A percentile compares a stretch with the other conserved stretches of the same genome.
Evolutionary conservation across 2,113 vertebrate genomes (phyloP).

Genomic region (Malurus cyaneus): DNA sequence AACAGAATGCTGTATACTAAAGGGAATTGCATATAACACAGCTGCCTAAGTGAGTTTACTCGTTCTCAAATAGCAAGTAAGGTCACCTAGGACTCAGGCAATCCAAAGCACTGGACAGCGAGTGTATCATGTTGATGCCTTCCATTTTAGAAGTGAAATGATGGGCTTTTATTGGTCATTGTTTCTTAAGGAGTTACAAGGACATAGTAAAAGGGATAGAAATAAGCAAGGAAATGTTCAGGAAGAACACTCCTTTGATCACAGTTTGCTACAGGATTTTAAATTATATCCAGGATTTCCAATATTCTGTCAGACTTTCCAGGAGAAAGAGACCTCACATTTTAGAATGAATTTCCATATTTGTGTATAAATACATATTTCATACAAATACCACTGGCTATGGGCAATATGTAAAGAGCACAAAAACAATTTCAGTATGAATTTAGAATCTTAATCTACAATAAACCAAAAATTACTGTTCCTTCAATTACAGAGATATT

Average conservation of each 20-base stretch:
- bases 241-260: not conserved
- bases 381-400: not conserved
- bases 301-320: not conserved
- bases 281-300: not conserved
- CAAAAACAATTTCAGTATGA: not conserved
- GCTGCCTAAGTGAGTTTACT: not conserved
- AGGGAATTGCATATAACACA: constrained; percentile 21
- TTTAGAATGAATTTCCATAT: not conserved
- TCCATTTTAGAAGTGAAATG: not conserved
- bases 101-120: not conserved
- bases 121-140: not conserved
- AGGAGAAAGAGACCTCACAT: not conserved
- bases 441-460: not conserved
- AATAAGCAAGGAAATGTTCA: not conserved
- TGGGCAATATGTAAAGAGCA: not conserved
- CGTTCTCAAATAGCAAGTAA: not conserved
- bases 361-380: not conserved
- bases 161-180: not conserved
- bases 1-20: not conserved
- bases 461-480: not conserved
- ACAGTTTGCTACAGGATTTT: not conserved
- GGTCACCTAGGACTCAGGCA: constrained; percentile 3
- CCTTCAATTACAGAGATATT: not conserved
- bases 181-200: not conserved
- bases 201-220: not conserved